Conservation (phyloP, 2,888 invertebrate species). For the Seira ritae region DNA sequence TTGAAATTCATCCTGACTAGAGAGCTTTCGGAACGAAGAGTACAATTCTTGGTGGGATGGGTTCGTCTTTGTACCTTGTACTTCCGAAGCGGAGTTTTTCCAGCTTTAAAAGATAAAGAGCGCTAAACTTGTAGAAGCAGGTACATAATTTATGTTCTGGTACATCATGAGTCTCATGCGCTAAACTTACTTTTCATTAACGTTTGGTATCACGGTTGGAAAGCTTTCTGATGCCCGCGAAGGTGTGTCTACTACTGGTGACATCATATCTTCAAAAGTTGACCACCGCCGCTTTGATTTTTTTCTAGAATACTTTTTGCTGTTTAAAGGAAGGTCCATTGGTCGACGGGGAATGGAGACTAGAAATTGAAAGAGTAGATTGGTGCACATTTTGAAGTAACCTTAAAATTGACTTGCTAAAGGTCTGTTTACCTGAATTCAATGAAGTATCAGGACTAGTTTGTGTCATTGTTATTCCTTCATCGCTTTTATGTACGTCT, state of each 20-base stretch:
- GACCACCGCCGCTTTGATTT: conserved; percentile 68
- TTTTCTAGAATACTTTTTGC: conserved; percentile 49
- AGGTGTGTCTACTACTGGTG: conserved; percentile 63
- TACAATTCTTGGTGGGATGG: conserved; percentile 51
- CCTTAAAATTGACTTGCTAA: background rate
- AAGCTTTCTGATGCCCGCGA: conserved; percentile 46
- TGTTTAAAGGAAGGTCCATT: conserved; percentile 64
- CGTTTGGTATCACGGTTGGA: conserved; percentile 51
- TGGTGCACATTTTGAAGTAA: too few relatives aligned
- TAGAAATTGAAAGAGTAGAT: too few relatives aligned
- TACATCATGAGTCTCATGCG: background rate
- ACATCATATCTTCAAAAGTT: conserved; percentile 70
- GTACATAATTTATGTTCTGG: background rate
- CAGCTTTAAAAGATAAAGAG: conserved; percentile 37
- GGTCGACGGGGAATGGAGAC: conserved; percentile 58
- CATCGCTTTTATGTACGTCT: too few relatives aligned
- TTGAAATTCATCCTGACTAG: conserved; percentile 69
- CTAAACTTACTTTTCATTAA: conserved; percentile 45
- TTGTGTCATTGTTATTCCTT: too few relatives aligned
- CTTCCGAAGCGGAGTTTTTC: conserved; percentile 46
- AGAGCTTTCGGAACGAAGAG: conserved; percentile 67
- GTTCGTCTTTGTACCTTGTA: conserved; percentile 15
- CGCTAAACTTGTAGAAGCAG: background rate
- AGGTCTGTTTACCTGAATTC: too few relatives aligned
- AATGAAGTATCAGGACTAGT: too few relatives aligned